Evolutionary conservation across 1,140 invertebrate species (phyloP), one percentile per base, ranked within the genome.

Genomic region (Venturia canescens): DNA sequence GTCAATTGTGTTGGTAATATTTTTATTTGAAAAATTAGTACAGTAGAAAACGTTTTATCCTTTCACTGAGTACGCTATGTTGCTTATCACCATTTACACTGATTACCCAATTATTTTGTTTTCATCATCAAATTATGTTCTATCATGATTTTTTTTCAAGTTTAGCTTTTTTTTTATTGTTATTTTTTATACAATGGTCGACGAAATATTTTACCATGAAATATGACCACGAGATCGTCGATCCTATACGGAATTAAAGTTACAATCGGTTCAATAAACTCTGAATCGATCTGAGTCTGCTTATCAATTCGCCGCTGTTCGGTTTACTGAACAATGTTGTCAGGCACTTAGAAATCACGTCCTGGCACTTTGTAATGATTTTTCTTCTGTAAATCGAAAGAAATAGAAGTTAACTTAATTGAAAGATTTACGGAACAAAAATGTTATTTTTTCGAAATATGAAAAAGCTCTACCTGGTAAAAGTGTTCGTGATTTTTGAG

Each of bases 241-340:
- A n/a, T 18, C n/a, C 2, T 23, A n/a, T 48, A 4, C 48, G 44
- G 27, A 74, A 29, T 81, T n/a, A 38, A 29, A 44, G 44, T 91
- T 86, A 91, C 82, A 92, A 86, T 83, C 91, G 87, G 84, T 89
- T 92, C 53, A 93, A 83, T 67, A 89, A 86, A 74, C 89, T 91
- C 87, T 94, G 93, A 80, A 94, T 92, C 27, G 89, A 91, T 77
- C 93, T 90, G 21, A 94, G 86, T 83, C 91, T 89, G 60, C 89
- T 87, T 80, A 94, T 92, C 67, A 94, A 86, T 75, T 92, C 88
- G 67, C 93, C 91, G 18, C 94, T 93, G 84, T 94, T 94, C 18
- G 94, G 92, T 89, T 95, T 95, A 83, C 94, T 94, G 86, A 95
- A 95, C 4, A 95, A 90, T 67, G 93, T 93, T 66, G 94, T 94